Conservation (phyloP, 2,113 vertebrate genomes). For the Spermophilus dauricus region DNA sequence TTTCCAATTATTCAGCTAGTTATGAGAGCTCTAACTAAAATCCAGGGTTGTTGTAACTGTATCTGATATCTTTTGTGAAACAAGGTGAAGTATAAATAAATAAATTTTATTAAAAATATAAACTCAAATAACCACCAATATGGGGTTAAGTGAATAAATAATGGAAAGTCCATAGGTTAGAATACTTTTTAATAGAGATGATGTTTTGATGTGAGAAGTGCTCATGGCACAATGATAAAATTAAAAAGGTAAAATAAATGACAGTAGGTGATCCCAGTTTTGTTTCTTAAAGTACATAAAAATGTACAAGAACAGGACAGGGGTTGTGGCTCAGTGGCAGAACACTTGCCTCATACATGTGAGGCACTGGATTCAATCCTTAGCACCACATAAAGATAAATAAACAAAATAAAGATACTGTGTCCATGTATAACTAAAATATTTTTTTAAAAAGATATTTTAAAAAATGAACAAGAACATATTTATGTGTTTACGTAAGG, state of each 20-base stretch:
- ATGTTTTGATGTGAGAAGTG: background rate
- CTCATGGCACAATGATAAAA: background rate
- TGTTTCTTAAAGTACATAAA: background rate
- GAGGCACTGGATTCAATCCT: too few relatives aligned
- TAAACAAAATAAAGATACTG: too few relatives aligned
- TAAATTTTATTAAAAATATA: slow-evolving; percentile 37
- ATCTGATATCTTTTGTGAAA: background rate
- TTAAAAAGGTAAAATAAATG: slow-evolving; percentile 6
- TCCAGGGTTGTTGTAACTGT: background rate
- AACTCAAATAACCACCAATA: background rate
- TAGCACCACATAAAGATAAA: too few relatives aligned
- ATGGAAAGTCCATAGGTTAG: background rate
- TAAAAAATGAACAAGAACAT: background rate
- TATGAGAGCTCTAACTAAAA: background rate
- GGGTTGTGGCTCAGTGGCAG: too few relatives aligned
- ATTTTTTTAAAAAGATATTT: too few relatives aligned
- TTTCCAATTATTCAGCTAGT: slow-evolving; percentile 3
- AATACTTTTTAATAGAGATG: background rate
- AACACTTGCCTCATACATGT: too few relatives aligned
- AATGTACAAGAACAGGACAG: background rate
- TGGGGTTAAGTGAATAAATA: background rate
- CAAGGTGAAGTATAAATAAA: background rate
- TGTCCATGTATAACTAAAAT: too few relatives aligned
- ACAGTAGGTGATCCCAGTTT: background rate
- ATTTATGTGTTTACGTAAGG: background rate